Evolutionary conservation across 1,140 invertebrate genomes (phyloP).

Genomic region (Drosophila funebris): DNA sequence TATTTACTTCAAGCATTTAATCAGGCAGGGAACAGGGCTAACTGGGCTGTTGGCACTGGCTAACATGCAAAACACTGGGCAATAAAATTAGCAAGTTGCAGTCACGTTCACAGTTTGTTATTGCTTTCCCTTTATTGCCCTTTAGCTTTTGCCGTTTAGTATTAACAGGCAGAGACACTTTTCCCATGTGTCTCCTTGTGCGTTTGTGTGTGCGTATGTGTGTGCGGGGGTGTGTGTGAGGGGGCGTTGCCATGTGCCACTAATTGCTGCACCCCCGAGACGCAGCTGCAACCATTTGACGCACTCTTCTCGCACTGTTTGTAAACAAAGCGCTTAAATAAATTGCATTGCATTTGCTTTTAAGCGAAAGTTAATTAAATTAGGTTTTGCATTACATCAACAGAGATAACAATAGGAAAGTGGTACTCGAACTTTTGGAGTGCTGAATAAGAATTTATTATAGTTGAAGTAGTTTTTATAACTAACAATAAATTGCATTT

Average conservation of each 20-base stretch:
- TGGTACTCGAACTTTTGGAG: too few relatives aligned
- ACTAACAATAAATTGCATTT: too few relatives aligned
- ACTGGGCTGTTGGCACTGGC: background rate
- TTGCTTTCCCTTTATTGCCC: conserved; percentile 23
- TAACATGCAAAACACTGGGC: conserved; percentile 5
- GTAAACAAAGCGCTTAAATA: conserved; percentile 19
- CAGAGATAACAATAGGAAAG: too few relatives aligned
- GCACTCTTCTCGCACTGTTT: background rate
- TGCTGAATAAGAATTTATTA: too few relatives aligned
- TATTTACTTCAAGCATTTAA: background rate
- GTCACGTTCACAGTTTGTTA: conserved; percentile 13
- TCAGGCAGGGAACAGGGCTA: background rate
- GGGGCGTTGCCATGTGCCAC: conserved; percentile 17
- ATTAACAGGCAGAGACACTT: background rate
- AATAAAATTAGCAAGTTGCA: conserved; percentile 21
- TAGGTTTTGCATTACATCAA: background rate
- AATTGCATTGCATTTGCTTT: conserved; percentile 11
- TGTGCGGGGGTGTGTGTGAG: background rate
- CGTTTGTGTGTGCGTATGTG: background rate
- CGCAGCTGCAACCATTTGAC: background rate
- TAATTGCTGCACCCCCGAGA: conserved; percentile 17
- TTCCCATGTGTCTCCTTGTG: background rate
- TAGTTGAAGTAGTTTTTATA: too few relatives aligned
- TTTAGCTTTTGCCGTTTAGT: background rate
- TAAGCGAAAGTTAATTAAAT: background rate